phyloP scores from a whole-genome alignment of 2,888 invertebrate genomes.

The Dysmachus trigonus region DNA sequence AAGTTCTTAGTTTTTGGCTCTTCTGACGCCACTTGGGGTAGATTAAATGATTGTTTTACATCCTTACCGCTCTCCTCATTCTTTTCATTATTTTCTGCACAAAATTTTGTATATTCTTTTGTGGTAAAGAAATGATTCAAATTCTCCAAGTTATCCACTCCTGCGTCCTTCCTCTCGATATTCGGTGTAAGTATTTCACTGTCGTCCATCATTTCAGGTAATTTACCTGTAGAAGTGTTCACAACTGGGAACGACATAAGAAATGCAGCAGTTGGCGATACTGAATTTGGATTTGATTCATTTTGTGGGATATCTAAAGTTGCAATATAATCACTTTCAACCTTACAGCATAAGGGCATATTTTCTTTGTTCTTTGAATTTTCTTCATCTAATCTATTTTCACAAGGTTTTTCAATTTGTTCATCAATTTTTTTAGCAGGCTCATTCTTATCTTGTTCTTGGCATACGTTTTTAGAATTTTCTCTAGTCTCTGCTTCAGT shows the following conservation, averaged over 20 bases:
- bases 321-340: constrained; percentile 71
- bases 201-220: background rate
- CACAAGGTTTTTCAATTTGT: background rate
- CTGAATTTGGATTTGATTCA: constrained; percentile 69
- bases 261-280: constrained; percentile 74
- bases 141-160: constrained; percentile 51
- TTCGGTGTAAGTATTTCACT: constrained; percentile 11
- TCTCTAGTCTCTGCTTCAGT: background rate
- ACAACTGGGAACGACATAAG: constrained; percentile 72
- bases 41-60: background rate
- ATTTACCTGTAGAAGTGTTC: constrained; percentile 60
- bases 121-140: constrained; percentile 52
- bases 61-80: background rate
- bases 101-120: constrained; percentile 52
- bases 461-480: background rate
- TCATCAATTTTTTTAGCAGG: background rate
- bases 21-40: background rate
- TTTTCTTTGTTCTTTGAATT: background rate
- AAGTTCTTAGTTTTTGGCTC: background rate
- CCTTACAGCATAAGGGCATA: constrained; percentile 59
- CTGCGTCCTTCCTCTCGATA: constrained; percentile 20
- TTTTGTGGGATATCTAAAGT: constrained; percentile 69
- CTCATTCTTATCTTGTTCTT: background rate
- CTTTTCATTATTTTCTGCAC: constrained; percentile 45
- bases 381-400: constrained; percentile 6